Percentiles rank a stretch among this genome's conserved stretches.
Evolutionary conservation across 1,140 invertebrate genomes (phyloP).

Genomic region (Eulimnadia texana): DNA sequence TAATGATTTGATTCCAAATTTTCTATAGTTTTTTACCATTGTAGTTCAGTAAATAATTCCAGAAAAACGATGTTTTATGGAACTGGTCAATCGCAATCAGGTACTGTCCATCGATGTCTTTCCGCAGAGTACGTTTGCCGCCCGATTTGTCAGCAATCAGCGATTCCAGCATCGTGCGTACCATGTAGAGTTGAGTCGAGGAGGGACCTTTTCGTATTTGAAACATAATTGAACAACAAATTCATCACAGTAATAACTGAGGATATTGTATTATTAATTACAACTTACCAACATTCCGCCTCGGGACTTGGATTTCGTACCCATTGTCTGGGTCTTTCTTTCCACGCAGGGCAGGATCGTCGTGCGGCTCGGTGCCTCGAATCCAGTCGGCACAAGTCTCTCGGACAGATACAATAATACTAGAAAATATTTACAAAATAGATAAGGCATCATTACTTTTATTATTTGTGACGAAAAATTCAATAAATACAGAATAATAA

Average conservation of each 20-base stretch:
- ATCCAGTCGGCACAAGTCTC: slow-evolving; percentile 96
- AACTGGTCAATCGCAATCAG: slow-evolving; percentile 86
- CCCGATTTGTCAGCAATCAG: slow-evolving; percentile 93
- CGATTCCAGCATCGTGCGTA: slow-evolving; percentile 95
- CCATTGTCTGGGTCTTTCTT: slow-evolving; percentile 87
- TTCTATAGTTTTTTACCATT: too few relatives aligned
- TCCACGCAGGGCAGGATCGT: slow-evolving; percentile 85
- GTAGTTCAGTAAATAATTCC: slow-evolving; percentile 87
- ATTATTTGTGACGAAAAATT: too few relatives aligned
- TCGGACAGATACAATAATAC: slow-evolving; percentile 84
- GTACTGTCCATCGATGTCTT: slow-evolving; percentile 90
- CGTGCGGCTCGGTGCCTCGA: slow-evolving; percentile 73
- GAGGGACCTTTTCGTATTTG: slow-evolving; percentile 74
- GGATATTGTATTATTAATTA: too few relatives aligned
- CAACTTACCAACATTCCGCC: slow-evolving; percentile 74
- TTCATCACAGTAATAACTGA: too few relatives aligned
- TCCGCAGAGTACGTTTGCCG: slow-evolving; percentile 81
- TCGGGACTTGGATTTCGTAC: slow-evolving; percentile 82
- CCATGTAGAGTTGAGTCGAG: slow-evolving; percentile 95
- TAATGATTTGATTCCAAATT: too few relatives aligned
- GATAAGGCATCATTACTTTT: too few relatives aligned
- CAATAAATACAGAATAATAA: too few relatives aligned
- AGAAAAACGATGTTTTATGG: slow-evolving; percentile 91
- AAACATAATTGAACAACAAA: too few relatives aligned
- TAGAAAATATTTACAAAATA: too few relatives aligned